Percentiles rank a stretch among this genome's conserved stretches.
Conservation (phyloP, 2,797 vertebrate genomes). For the Toxotes lorentzi region DNA sequence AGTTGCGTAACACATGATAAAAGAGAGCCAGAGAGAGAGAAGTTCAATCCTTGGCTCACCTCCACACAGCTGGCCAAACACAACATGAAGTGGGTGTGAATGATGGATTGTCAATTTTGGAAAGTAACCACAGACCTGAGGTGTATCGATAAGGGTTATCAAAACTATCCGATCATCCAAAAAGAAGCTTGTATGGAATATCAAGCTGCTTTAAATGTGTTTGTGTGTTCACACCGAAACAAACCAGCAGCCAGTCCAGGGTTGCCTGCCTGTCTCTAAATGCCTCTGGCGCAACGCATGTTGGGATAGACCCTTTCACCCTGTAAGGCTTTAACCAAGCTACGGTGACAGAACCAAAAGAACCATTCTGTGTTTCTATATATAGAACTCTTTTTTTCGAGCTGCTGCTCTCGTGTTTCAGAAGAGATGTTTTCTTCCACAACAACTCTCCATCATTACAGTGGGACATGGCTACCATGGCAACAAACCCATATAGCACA, state of each 20-base stretch:
- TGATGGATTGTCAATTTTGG: neutral
- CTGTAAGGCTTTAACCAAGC: neutral
- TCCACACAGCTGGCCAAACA: too few species aligned
- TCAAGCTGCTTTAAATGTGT: neutral
- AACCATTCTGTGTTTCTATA: conserved; percentile 21
- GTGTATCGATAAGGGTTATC: neutral
- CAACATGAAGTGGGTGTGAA: too few species aligned
- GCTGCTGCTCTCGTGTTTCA: conserved; percentile 18
- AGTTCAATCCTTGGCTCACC: neutral
- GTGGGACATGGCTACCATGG: conserved; percentile 21
- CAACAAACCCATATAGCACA: conserved; percentile 6
- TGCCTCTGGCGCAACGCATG: neutral
- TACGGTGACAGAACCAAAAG: conserved; percentile 10
- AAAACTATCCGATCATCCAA: neutral
- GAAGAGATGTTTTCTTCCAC: conserved; percentile 13
- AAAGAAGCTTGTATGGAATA: too few species aligned
- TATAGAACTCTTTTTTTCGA: conserved; percentile 14
- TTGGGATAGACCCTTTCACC: neutral
- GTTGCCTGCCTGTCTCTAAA: neutral
- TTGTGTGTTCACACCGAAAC: neutral
- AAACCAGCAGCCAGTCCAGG: neutral
- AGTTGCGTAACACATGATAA: neutral
- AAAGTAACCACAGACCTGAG: neutral
- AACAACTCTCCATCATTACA: conserved; percentile 27
- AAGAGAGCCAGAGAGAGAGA: neutral